Base-by-base conservation (phyloP, 2,113 vertebrate genomes). In the Upupa epops region DNA sequence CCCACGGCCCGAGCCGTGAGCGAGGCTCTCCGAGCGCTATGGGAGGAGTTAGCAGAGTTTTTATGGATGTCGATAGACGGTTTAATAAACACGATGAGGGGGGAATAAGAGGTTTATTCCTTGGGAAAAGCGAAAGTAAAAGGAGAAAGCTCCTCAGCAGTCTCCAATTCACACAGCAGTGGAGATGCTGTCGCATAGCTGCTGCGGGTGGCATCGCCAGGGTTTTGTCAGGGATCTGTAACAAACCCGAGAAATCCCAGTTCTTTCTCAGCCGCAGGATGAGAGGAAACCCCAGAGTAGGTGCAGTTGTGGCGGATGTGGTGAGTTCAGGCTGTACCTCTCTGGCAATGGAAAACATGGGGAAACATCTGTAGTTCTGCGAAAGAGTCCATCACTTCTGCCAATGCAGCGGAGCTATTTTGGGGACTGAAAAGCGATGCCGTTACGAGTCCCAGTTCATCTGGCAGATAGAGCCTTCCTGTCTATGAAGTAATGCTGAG, bases 1-100 rank as follows among this genome's bases (percentile, higher is more conserved):
- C 25, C 58, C 65, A 6, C 37, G 54, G 70, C 63, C 60, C 18
- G 88, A 68, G 5, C 80, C 3, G 3, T 32, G 45, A 61, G 31
- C 29, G 10, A 78, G 77, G 37, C 69, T 78, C 94, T 48, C 73
- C 70, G 5, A 73, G 73, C 14, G 6, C 80, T 61, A 61, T 42
- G 88, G 90, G 90, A 96, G 94, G 90, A 87, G 93, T 93, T 93
- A 58, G 21, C 61, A 36, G 61, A 92, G 83, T 92, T 95, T n/a
- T 71, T 75, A 40, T 54, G 58, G 34, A 72, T 58, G 76, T 37
- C 59, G 29, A 65, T 88, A 77, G 64, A 63, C 13, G 9, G 36
- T 90, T 95, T 82, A 88, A 94, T 90, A 88, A 83, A 66, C 14
- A 32, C 11, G 2, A 4, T 0, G 2, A 5, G 21, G 12, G 13